Percentiles rank a stretch among this genome's conserved stretches.
phyloP scores from a whole-genome alignment of 2,888 invertebrate genomes.

The Aplocera efformata region DNA sequence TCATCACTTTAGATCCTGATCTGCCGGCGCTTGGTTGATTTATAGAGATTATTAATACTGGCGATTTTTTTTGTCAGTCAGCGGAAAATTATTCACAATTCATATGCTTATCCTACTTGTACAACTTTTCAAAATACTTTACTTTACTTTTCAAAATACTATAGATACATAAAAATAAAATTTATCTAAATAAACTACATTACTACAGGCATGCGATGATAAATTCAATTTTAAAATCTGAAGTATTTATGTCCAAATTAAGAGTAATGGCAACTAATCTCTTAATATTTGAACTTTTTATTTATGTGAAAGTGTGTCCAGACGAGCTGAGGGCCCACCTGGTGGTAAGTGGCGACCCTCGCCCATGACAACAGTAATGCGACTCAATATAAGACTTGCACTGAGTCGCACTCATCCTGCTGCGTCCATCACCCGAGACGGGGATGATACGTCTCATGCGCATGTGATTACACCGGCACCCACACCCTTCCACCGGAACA shows the following conservation, averaged over 20 bases:
- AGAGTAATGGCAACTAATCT: constrained; percentile 65
- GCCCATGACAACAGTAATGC: too few relatives aligned
- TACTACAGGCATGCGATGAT: constrained; percentile 76
- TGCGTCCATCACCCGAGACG: too few relatives aligned
- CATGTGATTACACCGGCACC: too few relatives aligned
- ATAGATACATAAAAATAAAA: constrained; percentile 68
- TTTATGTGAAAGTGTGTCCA: too few relatives aligned
- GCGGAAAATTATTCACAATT: constrained; percentile 67
- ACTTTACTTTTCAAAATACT: constrained; percentile 42
- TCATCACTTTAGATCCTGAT: too few relatives aligned
- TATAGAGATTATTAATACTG: constrained; percentile 58
- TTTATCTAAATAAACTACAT: constrained; percentile 55
- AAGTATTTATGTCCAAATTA: constrained; percentile 69
- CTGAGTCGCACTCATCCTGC: too few relatives aligned
- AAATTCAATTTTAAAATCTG: constrained; percentile 76
- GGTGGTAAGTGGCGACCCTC: too few relatives aligned
- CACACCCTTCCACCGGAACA: too few relatives aligned
- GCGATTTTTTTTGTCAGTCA: constrained; percentile 52
- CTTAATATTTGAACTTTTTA: constrained; percentile 45
- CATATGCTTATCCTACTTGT: constrained; percentile 36
- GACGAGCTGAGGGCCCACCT: too few relatives aligned
- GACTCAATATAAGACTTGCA: too few relatives aligned
- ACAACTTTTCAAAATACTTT: too few relatives aligned
- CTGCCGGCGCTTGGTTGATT: constrained; percentile 30
- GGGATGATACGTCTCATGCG: too few relatives aligned